A percentile compares a stretch with the other conserved stretches of the same genome.
Conservation (phyloP, 2,888 invertebrate species). For the Rotaria macrura region DNA sequence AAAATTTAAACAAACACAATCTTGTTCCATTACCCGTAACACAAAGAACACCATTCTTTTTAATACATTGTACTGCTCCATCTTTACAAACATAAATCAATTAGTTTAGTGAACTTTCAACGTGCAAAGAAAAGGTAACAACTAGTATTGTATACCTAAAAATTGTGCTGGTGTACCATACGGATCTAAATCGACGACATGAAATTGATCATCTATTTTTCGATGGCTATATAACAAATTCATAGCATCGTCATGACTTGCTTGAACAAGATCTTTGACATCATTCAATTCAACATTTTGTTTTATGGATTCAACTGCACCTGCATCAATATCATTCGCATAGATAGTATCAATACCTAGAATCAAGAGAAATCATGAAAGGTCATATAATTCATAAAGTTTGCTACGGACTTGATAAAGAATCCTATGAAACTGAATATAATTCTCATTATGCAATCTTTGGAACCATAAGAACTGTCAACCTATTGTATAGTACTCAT, state of each 20-base stretch:
- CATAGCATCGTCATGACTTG: slow-evolving; percentile 73
- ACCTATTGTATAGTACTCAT: too few relatives aligned
- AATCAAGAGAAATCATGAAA: background rate
- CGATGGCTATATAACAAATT: slow-evolving; percentile 54
- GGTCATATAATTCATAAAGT: too few relatives aligned
- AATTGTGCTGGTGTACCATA: slow-evolving; percentile 89
- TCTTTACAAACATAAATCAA: background rate
- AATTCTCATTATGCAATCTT: too few relatives aligned
- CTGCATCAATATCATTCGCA: slow-evolving; percentile 77
- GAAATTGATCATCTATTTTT: slow-evolving; percentile 60
- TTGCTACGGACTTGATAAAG: too few relatives aligned
- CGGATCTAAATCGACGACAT: slow-evolving; percentile 87
- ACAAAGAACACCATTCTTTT: slow-evolving; percentile 37
- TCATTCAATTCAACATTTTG: slow-evolving; percentile 66
- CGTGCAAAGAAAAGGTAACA: background rate
- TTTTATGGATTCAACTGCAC: slow-evolving; percentile 73
- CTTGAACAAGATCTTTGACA: slow-evolving; percentile 63
- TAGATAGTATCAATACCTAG: slow-evolving; percentile 53
- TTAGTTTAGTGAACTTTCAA: background rate
- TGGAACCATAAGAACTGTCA: too few relatives aligned
- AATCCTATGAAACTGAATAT: too few relatives aligned
- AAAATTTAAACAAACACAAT: too few relatives aligned
- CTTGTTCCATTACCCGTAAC: background rate
- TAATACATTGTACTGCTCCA: slow-evolving; percentile 35
- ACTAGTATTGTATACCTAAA: slow-evolving; percentile 63